Percentiles rank a stretch among this genome's conserved stretches.
Conservation (phyloP, 2,113 vertebrate species). For the Nestor notabilis region DNA sequence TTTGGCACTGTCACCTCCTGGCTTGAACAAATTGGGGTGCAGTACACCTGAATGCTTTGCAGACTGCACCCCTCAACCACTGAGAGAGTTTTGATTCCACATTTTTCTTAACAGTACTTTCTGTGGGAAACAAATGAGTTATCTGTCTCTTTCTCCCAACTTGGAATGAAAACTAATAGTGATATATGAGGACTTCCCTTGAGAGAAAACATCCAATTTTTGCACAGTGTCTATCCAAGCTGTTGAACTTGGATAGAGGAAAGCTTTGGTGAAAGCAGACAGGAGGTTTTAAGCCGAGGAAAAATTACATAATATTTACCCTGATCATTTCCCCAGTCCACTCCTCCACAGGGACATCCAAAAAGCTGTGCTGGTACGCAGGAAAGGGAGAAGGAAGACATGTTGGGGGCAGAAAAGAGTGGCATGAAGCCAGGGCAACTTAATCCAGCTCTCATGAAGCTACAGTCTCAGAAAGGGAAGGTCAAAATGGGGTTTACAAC, state of each 20-base stretch:
- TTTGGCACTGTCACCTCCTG: not conserved
- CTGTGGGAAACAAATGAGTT: not conserved
- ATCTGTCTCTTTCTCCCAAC: not conserved
- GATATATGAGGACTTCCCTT: not conserved
- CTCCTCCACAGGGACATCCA: not conserved
- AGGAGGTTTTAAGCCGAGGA: not conserved
- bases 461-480: not conserved
- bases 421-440: constrained; percentile 13
- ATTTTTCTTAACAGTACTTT: not conserved
- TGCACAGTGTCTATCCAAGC: not conserved
- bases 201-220: constrained; percentile 21
- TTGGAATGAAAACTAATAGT: not conserved
- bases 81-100: not conserved
- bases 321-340: not conserved
- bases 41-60: not conserved
- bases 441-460: constrained; percentile 30
- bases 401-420: not conserved
- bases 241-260: constrained; percentile 5
- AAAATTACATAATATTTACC: not conserved
- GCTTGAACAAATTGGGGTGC: not conserved
- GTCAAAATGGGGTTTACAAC: constrained; percentile 45
- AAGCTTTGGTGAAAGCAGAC: constrained; percentile 30
- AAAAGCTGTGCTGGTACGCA: not conserved
- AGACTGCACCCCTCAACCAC: not conserved
- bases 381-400: not conserved